Evolutionary conservation across 2,113 vertebrate genomes (phyloP).

Genomic region (Ochotona curzoniae): DNA sequence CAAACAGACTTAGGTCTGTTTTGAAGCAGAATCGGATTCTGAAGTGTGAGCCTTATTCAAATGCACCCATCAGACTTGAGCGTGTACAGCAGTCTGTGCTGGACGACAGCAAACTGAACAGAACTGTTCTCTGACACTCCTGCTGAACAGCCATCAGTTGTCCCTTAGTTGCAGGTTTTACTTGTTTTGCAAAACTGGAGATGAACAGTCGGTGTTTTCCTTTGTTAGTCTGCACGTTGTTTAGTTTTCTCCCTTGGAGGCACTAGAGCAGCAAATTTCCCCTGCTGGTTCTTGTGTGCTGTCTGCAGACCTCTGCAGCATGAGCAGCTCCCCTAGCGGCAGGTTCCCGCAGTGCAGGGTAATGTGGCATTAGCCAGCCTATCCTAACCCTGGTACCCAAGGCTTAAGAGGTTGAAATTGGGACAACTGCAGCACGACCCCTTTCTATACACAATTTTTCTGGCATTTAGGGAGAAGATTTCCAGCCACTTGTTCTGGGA

Average conservation of each 20-base stretch:
- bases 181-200: slow-evolving; percentile 34
- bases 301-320: not conserved
- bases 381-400: not conserved
- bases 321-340: not conserved
- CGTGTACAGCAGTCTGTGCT: slow-evolving; percentile 9
- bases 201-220: slow-evolving; percentile 31
- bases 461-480: not conserved
- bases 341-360: not conserved
- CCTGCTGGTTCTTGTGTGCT: not conserved
- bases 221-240: not conserved
- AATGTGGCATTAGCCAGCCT: not conserved
- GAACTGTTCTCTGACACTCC: not conserved
- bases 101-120: slow-evolving; percentile 6
- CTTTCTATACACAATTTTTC: not conserved
- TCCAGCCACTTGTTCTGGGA: not conserved
- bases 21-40: slow-evolving; percentile 16
- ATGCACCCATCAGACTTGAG: not conserved
- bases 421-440: not conserved
- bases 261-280: not conserved
- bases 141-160: slow-evolving; percentile 9
- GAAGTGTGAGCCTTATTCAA: slow-evolving; percentile 40
- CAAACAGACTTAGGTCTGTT: not conserved
- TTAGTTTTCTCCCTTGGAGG: not conserved
- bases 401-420: not conserved
- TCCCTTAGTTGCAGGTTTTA: slow-evolving; percentile 30